Evolutionary conservation across 2,113 vertebrate genomes (phyloP), one percentile per base, ranked within the genome.

Genomic region (Dinomys branickii): DNA sequence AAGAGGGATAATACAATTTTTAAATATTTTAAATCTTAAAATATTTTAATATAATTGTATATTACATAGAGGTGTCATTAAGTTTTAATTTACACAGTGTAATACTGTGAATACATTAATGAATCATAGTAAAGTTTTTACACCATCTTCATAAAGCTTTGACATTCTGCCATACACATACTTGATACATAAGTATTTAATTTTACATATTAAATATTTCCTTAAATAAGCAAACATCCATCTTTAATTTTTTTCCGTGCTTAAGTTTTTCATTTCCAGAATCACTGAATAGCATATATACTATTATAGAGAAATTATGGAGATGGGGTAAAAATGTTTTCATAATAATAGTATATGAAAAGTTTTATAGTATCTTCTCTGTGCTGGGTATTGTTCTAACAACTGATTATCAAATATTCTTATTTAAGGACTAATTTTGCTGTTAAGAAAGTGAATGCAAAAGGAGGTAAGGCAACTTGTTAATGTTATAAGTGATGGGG

Each of bases 21-120:
- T 85, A 95, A 87, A 90, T 63, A 41, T 50, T 14, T 86, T 93
- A 63, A 38, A 92, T 20, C 59, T 84, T 87, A 63, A 92, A 88
- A 78, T 91, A 85, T 75, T 92, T 85, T 86, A 85, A 88, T 41
- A 91, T 5, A 91, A 28, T 8, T 88, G 0, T 44, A 19, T 85
- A 85, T 5, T 17, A 93, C 67, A 91, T 91, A 38, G 13, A 87
- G 12, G 9, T 88, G 38, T 75, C 22, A 88, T 33, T 44, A 88
- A 85, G 61, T 22, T 44, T 96, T 50, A 38, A 59, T 5, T 69
- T 91, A 44, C 28, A 56, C 71, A 85, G 13, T 54, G 22, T 91
- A 93, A 87, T 95, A 82, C 3, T 71, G 1, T 86, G 26, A 85
- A 47, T 73, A 92, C 8, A 19, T 83, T 88, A 73, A 86, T 58